Evolutionary conservation across 2,888 invertebrate species (phyloP), one percentile per base, ranked within the genome.

Genomic region (Chymomyza procnemis): DNA sequence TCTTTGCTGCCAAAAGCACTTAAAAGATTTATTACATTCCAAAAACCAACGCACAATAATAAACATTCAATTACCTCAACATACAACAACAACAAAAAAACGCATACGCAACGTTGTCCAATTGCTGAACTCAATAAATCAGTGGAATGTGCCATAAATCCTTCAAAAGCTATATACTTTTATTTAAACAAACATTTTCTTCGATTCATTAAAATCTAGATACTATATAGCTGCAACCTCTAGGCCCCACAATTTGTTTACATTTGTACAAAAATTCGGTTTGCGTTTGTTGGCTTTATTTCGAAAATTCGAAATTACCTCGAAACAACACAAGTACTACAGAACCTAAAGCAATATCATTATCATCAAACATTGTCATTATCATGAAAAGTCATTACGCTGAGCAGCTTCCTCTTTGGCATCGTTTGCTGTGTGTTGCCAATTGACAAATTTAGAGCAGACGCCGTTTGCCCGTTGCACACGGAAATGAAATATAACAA

Each of bases 401-500:
- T 4, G 21, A 65, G 60, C 65, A 80, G 85, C 87, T 86, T 81
- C 81, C 81, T 81, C 87, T 73, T 86, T 85, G 81, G 81, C 79
- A 70, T 58, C 74, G 81, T 85, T 41, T 26, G 74, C 79, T 63
- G 61, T n/a, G n/a, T n/a, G n/a, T 66, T 81, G 81, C 81, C 87
- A 81, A 81, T 74, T 54, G 18, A 21, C 21, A 85, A 80, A 81
- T 86, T 86, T 86, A 74, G 79, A 84, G 69, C 71, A 59, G 22
- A 19, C 22, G 26, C 19, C 56, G 26, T 55, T n/a, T 55, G 56
- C 61, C 66, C 75, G 62, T 30, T 85, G 80, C 83, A 83, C 71
- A 79, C 83, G 83, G 83, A 87, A 83, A 83, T 87, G 66, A 74
- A 74, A 71, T 71, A 67, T 71, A 61, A 26, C 22, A 61, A 48